Evolutionary conservation across 2,797 vertebrate species (phyloP).

Genomic region (Pseudocheirus occidentalis): DNA sequence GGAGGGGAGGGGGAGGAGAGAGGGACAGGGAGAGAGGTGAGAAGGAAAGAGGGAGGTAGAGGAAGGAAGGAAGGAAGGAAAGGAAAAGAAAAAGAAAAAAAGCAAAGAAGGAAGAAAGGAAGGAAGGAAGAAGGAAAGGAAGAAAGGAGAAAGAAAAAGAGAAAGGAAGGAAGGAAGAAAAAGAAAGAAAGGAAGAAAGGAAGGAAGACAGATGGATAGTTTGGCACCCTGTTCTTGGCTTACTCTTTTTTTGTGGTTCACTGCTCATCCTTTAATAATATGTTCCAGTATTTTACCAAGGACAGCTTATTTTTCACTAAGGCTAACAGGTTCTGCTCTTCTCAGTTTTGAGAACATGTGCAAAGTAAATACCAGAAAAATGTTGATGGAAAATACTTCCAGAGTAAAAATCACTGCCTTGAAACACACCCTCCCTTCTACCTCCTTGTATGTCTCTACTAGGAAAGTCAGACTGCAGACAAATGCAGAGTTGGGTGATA

Average conservation of each 20-base stretch:
- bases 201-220: not conserved
- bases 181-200: not conserved
- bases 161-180: accelerated
- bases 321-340: not conserved
- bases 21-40: no score
- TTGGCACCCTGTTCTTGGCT: not conserved
- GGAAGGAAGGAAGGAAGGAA: no score
- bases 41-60: no score
- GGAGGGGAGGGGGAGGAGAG: no score
- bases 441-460: not conserved
- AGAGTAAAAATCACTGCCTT: not conserved
- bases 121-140: no score
- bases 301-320: not conserved
- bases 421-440: not conserved
- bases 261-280: not conserved
- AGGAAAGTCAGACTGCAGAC: not conserved
- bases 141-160: no score
- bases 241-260: not conserved
- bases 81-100: accelerated
- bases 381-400: not conserved
- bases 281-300: not conserved
- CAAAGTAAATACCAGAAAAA: not conserved
- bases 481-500: not conserved
- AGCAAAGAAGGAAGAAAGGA: no score
- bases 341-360: not conserved